Conservation (phyloP, 1,140 invertebrate species). For the Procambarus virginalis region DNA sequence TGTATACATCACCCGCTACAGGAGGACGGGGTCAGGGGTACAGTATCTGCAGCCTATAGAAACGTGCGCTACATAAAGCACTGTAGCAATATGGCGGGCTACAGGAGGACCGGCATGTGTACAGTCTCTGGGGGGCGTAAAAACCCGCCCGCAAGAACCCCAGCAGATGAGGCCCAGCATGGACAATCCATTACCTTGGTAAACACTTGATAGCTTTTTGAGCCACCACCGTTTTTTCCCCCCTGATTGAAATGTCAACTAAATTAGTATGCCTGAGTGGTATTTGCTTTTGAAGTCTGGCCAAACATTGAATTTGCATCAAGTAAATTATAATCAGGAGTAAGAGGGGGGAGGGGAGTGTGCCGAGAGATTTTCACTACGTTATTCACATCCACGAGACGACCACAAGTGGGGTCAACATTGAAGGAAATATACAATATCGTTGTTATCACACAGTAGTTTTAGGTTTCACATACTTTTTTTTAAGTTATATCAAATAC, state of each 20-base stretch:
- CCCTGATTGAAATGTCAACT: constrained; percentile 23
- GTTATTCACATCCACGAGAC: too few species aligned
- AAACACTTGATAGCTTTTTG: constrained; percentile 16
- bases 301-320: constrained; percentile 48
- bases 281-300: constrained; percentile 33
- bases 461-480: too few species aligned
- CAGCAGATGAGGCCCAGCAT: not conserved
- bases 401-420: too few species aligned
- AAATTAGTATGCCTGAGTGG: constrained; percentile 23
- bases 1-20: too few species aligned
- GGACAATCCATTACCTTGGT: constrained; percentile 26
- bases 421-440: too few species aligned
- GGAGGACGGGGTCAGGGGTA: too few species aligned
- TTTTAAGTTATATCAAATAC: too few species aligned
- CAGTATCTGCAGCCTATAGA: too few species aligned
- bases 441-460: too few species aligned
- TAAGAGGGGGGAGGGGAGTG: not conserved
- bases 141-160: not conserved
- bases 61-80: not conserved
- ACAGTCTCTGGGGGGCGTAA: not conserved
- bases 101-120: too few species aligned
- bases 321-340: constrained; percentile 43
- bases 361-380: not conserved
- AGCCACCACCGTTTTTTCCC: not conserved
- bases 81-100: not conserved